These are phyloP conservation scores for Apostichopus japonicus DNA, from an alignment of 35 echinoderm and acorn worm species.

Conservation along the genomic window DNA sequence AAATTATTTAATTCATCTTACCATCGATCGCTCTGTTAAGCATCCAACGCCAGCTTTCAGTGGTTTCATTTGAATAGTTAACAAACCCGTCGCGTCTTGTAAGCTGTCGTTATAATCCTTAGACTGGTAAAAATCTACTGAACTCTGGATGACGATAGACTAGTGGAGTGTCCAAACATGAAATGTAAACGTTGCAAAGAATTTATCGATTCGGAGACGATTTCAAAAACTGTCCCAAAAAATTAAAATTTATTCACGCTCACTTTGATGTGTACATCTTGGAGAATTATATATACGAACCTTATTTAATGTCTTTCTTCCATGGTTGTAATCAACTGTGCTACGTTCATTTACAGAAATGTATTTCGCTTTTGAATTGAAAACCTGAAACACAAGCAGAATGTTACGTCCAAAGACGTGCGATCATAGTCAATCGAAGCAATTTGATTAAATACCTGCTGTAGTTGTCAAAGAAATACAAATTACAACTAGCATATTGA, in stretches of 20 bases:
- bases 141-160: constrained; percentile 7
- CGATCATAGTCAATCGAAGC: no score
- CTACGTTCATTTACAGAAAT: neutral
- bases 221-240: no score
- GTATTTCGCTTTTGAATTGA: neutral
- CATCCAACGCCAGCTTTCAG: neutral
- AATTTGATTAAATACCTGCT: no score
- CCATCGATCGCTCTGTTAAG: neutral
- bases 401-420: no score
- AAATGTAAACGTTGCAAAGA: no score
- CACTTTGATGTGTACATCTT: no score
- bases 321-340: neutral
- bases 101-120: neutral
- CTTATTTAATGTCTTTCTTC: neutral
- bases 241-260: no score
- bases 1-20: neutral
- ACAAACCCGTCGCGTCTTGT: neutral
- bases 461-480: no score
- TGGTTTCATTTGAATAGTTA: constrained; percentile 28
- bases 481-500: no score
- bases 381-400: neutral
- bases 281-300: neutral
- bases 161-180: neutral
- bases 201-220: no score
- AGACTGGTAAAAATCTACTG: constrained; percentile 4